A percentile compares a stretch with the other conserved stretches of the same genome.
These are phyloP conservation scores for Sisyra nigra DNA, from an alignment of 2,888 invertebrate species.

Conservation along the genomic window DNA sequence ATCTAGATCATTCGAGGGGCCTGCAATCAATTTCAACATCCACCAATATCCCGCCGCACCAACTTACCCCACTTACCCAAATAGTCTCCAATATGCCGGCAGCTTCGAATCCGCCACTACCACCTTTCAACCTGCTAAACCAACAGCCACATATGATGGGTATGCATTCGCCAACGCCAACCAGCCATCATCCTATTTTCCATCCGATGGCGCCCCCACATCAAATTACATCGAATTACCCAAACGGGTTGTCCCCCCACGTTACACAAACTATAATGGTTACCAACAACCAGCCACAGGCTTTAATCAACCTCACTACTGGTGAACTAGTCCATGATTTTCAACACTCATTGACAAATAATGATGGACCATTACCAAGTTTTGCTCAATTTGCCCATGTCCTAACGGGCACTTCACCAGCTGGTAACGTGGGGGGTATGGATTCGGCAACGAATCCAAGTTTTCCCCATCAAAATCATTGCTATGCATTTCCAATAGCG, in stretches of 20 bases:
- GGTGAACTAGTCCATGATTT: conserved; percentile 36
- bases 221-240: conserved; percentile 38
- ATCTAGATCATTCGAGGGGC: conserved; percentile 64
- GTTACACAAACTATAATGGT: conserved; percentile 55
- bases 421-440: conserved; percentile 68
- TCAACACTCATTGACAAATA: conserved; percentile 18
- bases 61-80: conserved; percentile 31
- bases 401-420: conserved; percentile 6
- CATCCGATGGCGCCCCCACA: conserved; percentile 19
- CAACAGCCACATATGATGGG: conserved; percentile 19
- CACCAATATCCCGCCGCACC: conserved; percentile 45
- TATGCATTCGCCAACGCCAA: conserved; percentile 14
- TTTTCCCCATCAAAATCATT: conserved; percentile 15
- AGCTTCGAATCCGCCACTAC: conserved; percentile 16
- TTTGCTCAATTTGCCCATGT: conserved; percentile 44
- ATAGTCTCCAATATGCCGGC: conserved; percentile 16
- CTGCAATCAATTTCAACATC: conserved; percentile 62
- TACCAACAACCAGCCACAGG: conserved; percentile 28
- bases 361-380: conserved; percentile 39
- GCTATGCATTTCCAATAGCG: conserved; percentile 20
- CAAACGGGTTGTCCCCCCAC: conserved; percentile 78
- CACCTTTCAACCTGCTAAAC: conserved; percentile 20
- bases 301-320: conserved; percentile 52
- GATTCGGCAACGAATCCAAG: conserved; percentile 24
- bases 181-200: conserved; percentile 18